Conservation (phyloP, 2,888 invertebrate genomes). For the Hydropsyche betteni region DNA sequence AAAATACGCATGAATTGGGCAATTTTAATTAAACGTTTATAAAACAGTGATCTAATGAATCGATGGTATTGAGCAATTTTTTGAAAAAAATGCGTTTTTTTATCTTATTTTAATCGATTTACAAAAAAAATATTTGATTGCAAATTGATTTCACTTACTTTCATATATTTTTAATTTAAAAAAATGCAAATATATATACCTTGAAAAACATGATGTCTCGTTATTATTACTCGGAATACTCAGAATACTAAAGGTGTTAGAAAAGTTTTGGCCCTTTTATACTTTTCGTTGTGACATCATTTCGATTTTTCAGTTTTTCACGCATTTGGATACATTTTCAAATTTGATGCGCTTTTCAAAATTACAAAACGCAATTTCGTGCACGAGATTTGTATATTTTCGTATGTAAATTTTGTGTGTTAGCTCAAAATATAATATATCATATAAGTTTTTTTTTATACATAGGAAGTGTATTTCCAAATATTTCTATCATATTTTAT, state of each 20-base stretch:
- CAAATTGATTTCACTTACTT: too few species aligned
- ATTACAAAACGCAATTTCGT: neutral
- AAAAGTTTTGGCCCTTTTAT: neutral
- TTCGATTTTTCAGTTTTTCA: neutral
- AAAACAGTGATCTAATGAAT: neutral
- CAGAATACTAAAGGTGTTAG: neutral
- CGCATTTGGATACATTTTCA: neutral
- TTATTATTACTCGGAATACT: neutral
- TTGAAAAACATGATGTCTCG: neutral
- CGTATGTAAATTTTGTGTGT: neutral
- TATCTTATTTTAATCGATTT: too few species aligned
- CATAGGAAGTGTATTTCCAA: too few species aligned
- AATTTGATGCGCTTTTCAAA: conserved; percentile 4
- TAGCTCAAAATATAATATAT: neutral
- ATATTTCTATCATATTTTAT: too few species aligned
- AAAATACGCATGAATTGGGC: neutral
- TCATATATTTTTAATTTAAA: too few species aligned
- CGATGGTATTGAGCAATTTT: too few species aligned
- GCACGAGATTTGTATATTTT: neutral
- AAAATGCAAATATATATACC: neutral
- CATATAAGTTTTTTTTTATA: too few species aligned
- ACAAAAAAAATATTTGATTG: too few species aligned
- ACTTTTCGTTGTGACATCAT: neutral
- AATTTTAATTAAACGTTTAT: neutral
- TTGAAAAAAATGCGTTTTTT: too few species aligned